A percentile compares a stretch with the other conserved stretches of the same genome.
These are phyloP conservation scores for Gymnobelideus leadbeateri DNA, from an alignment of 2,113 vertebrate genomes.

Conservation along the genomic window DNA sequence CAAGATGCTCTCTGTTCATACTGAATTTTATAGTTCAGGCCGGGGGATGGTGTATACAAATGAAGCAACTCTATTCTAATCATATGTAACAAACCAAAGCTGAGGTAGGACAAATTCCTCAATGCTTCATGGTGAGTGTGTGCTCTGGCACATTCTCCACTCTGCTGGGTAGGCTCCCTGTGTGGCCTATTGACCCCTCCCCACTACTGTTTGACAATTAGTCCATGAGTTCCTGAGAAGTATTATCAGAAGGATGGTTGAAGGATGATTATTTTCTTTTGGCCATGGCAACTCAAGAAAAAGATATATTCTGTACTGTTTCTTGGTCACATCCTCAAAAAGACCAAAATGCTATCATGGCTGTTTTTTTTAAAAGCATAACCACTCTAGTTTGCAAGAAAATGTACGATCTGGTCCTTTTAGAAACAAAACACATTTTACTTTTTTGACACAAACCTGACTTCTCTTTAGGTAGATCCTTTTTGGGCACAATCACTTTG, in stretches of 20 bases:
- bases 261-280: neutral
- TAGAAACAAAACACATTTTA: constrained; percentile 17
- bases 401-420: neutral
- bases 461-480: constrained; percentile 90
- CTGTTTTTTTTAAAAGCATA: neutral
- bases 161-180: too few relatives aligned
- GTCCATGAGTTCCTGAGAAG: neutral
- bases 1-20: neutral
- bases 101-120: neutral
- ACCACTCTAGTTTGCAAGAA: neutral
- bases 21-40: neutral
- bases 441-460: constrained; percentile 83
- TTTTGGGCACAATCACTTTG: constrained; percentile 82
- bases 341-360: neutral
- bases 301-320: neutral
- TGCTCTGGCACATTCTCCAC: neutral
- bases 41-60: too few relatives aligned
- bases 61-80: too few relatives aligned
- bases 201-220: too few relatives aligned
- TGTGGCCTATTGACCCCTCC: neutral
- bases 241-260: neutral
- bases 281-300: too few relatives aligned
- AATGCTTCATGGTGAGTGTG: neutral
- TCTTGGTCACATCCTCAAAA: neutral
- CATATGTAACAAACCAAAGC: neutral